Conservation (phyloP, 2,888 invertebrate genomes). For the Macrosoma leucophasiata region DNA sequence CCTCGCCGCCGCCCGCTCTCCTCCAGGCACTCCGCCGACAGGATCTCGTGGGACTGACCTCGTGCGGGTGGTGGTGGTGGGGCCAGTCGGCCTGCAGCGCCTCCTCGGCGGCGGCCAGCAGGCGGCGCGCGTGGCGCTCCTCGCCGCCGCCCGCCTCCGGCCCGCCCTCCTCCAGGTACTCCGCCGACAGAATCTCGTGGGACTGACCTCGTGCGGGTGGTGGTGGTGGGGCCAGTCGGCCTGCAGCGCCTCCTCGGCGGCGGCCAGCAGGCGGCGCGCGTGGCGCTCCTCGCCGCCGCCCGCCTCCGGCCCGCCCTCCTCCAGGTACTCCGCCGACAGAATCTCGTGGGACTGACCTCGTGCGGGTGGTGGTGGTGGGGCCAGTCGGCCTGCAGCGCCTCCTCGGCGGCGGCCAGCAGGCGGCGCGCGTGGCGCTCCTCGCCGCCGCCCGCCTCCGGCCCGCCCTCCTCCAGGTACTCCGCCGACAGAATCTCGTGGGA, state of each 20-base stretch:
- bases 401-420: conserved; percentile 57
- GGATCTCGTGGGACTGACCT: conserved; percentile 44
- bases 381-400: conserved; percentile 59
- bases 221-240: conserved; percentile 48
- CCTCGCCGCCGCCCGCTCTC: conserved; percentile 37
- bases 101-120: conserved; percentile 58
- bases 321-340: conserved; percentile 55
- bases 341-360: conserved; percentile 67
- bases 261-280: conserved; percentile 59
- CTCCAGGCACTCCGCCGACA: conserved; percentile 50
- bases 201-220: conserved; percentile 5
- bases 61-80: too few species aligned
- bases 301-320: conserved; percentile 30
- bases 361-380: too few species aligned
- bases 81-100: conserved; percentile 58
- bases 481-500: conserved; percentile 58
- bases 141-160: conserved; percentile 35
- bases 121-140: conserved; percentile 54
- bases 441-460: conserved; percentile 30
- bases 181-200: conserved; percentile 61
- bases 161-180: conserved; percentile 36
- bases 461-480: conserved; percentile 39
- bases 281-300: conserved; percentile 53
- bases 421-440: conserved; percentile 56
- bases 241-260: conserved; percentile 58